phyloP scores from a whole-genome alignment of 2,888 invertebrate genomes.

The Ophion ventricosus region DNA sequence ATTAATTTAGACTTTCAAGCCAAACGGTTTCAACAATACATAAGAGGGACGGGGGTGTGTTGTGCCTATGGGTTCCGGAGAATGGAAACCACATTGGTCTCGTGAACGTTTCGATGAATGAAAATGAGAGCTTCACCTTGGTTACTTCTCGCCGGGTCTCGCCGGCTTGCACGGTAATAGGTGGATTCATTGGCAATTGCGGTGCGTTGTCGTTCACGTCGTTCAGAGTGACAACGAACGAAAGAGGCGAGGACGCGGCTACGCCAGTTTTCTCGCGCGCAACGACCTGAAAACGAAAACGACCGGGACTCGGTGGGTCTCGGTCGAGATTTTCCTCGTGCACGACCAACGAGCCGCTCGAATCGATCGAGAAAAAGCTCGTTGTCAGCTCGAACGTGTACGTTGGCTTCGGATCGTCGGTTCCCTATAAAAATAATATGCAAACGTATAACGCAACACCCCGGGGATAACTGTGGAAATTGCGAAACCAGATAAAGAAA shows the following conservation, averaged over 20 bases:
- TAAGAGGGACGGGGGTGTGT: no score
- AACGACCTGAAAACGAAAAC: slow-evolving; percentile 94
- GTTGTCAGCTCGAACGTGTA: slow-evolving; percentile 94
- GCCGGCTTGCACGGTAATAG: slow-evolving; percentile 92
- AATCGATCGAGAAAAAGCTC: slow-evolving; percentile 91
- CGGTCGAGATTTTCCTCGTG: slow-evolving; percentile 93
- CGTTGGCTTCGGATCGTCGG: slow-evolving; percentile 90
- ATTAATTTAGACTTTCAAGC: no score
- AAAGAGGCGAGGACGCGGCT: slow-evolving; percentile 93
- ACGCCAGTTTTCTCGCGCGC: slow-evolving; percentile 91
- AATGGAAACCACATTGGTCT: background rate
- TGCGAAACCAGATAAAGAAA: no score
- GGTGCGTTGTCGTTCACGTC: slow-evolving; percentile 96
- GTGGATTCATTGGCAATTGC: slow-evolving; percentile 90
- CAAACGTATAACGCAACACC: background rate
- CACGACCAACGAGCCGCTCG: slow-evolving; percentile 89
- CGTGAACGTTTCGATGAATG: background rate
- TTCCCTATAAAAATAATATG: slow-evolving; percentile 85
- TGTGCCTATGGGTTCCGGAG: no score
- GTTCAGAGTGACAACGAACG: slow-evolving; percentile 89
- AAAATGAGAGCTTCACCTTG: slow-evolving; percentile 84
- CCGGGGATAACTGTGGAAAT: background rate
- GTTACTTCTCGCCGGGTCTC: slow-evolving; percentile 88
- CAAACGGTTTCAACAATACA: no score
- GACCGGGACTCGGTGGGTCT: slow-evolving; percentile 93